A percentile compares a stretch with the other conserved stretches of the same genome.
These are phyloP conservation scores for Noctua pronuba DNA, from an alignment of 2,888 invertebrate genomes.

Conservation along the genomic window DNA sequence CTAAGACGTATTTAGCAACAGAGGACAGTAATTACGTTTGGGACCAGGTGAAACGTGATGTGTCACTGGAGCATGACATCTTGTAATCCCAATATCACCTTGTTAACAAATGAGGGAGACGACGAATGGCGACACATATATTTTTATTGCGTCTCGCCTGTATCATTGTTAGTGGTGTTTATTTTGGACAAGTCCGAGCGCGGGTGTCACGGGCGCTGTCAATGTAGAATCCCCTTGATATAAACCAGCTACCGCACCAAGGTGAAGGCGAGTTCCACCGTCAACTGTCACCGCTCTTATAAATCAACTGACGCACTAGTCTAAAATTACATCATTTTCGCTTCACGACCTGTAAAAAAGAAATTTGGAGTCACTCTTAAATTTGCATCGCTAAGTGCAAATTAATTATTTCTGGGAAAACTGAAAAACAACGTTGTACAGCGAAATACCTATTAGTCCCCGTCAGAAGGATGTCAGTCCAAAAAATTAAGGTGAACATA, in stretches of 20 bases:
- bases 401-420: constrained; percentile 54
- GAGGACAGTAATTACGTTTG: constrained; percentile 58
- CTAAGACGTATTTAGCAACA: constrained; percentile 72
- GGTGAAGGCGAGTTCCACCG: constrained; percentile 86
- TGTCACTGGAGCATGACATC: constrained; percentile 69
- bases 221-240: constrained; percentile 82
- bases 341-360: constrained; percentile 50
- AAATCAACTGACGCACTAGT: constrained; percentile 81
- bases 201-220: constrained; percentile 86
- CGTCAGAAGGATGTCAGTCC: constrained; percentile 53
- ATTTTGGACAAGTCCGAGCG: constrained; percentile 81
- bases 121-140: constrained; percentile 73
- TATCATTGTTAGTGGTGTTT: constrained; percentile 85
- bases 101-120: constrained; percentile 67
- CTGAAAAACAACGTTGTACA: constrained; percentile 39
- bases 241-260: constrained; percentile 84
- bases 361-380: constrained; percentile 50
- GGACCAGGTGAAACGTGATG: constrained; percentile 68
- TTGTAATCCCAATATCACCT: constrained; percentile 66
- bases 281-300: constrained; percentile 82
- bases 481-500: constrained; percentile 55
- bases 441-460: constrained; percentile 50
- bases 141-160: constrained; percentile 78
- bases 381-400: constrained; percentile 56
- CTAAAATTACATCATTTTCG: constrained; percentile 63